These are phyloP conservation scores for Sarotherodon lohbergeri DNA, from an alignment of 2,113 vertebrate species.

Conservation along the genomic window DNA sequence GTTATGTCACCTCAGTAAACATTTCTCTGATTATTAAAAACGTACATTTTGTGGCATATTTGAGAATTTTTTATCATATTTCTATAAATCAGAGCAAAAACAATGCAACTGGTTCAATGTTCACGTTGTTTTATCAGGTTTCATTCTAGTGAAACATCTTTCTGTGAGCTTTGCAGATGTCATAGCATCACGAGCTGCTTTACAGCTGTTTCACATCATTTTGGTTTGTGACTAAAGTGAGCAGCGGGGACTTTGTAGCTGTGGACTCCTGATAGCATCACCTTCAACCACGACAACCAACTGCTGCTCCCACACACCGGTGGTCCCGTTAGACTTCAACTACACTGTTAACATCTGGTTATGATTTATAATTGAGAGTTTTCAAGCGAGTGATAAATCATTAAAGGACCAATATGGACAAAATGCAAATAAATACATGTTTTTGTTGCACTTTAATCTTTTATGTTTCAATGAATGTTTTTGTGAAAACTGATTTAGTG, in stretches of 20 bases:
- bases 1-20: background rate
- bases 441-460: background rate
- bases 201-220: background rate
- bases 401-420: background rate
- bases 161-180: background rate
- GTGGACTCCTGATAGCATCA: no score
- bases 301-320: no score
- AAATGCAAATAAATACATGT: background rate
- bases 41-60: background rate
- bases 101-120: background rate
- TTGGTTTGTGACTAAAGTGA: no score
- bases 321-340: no score
- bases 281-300: no score
- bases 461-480: background rate
- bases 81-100: background rate
- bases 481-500: background rate
- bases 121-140: background rate
- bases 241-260: no score
- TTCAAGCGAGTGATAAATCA: no score
- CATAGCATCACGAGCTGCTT: background rate
- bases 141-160: background rate
- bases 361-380: no score
- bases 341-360: no score
- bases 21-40: background rate
- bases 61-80: background rate